Conservation (phyloP, 2,888 invertebrate genomes). For the Odontothrips loti region DNA sequence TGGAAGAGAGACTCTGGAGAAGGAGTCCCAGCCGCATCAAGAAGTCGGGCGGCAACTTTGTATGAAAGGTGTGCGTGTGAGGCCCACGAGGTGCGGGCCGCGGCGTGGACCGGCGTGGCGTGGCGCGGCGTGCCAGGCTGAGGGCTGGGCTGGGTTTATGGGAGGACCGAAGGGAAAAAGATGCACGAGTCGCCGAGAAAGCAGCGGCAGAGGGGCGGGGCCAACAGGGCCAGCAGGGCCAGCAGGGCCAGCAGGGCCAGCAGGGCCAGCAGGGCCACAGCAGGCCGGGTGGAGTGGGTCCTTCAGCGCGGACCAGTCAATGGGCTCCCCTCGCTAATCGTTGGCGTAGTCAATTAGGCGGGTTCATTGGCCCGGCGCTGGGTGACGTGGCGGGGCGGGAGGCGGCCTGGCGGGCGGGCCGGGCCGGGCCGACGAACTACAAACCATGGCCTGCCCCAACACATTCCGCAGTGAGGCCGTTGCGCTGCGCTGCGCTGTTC, state of each 20-base stretch:
- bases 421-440: slow-evolving; percentile 1
- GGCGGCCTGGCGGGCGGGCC: background rate
- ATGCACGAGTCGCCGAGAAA: background rate
- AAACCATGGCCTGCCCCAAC: slow-evolving; percentile 15
- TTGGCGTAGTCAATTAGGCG: background rate
- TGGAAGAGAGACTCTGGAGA: no score
- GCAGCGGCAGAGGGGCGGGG: background rate
- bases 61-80: no score
- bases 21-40: no score
- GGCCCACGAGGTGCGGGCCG: background rate
- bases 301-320: background rate
- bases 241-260: background rate
- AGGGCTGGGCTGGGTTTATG: background rate
- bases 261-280: background rate
- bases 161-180: background rate
- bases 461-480: background rate
- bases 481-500: background rate
- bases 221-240: background rate
- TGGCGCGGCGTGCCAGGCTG: background rate
- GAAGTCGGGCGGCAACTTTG: no score
- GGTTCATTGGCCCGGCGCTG: background rate
- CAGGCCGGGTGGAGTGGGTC: background rate
- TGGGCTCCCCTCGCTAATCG: slow-evolving; percentile 10
- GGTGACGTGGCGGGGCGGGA: background rate
- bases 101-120: background rate